Evolutionary conservation across 2,113 vertebrate species (phyloP).

Genomic region (Archocentrus centrarchus): DNA sequence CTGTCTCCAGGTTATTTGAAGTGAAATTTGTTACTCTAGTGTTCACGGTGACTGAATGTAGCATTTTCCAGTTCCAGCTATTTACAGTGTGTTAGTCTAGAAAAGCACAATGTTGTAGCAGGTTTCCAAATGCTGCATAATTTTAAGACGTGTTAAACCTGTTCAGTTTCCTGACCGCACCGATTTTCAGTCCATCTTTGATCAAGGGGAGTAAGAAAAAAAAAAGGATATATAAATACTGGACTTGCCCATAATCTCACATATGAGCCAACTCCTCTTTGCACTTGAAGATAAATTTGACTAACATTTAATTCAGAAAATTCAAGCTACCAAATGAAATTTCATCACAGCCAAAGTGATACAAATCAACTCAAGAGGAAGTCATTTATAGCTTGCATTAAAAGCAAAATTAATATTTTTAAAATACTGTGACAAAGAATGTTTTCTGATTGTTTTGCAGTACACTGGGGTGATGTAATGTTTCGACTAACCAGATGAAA

Average conservation of each 20-base stretch:
- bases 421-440: slow-evolving; percentile 56
- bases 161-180: slow-evolving; percentile 29
- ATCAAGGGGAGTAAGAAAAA: slow-evolving; percentile 1
- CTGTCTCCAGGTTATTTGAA: slow-evolving; percentile 38
- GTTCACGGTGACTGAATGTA: slow-evolving; percentile 73
- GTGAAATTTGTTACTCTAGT: slow-evolving; percentile 55
- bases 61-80: slow-evolving; percentile 54
- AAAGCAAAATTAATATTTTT: slow-evolving; percentile 45
- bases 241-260: neutral
- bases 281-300: neutral
- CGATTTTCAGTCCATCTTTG: neutral
- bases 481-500: slow-evolving; percentile 80
- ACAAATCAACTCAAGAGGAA: slow-evolving; percentile 32
- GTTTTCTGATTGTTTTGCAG: slow-evolving; percentile 64
- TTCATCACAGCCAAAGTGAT: slow-evolving; percentile 57
- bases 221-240: neutral
- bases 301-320: slow-evolving; percentile 16
- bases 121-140: slow-evolving; percentile 53
- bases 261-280: neutral
- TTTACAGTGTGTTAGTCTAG: slow-evolving; percentile 39
- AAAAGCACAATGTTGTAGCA: slow-evolving; percentile 68
- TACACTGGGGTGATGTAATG: slow-evolving; percentile 76
- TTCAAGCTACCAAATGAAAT: slow-evolving; percentile 40
- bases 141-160: slow-evolving; percentile 33
- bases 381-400: slow-evolving; percentile 50